Base-by-base conservation (phyloP, 2,797 vertebrate species). In the Myotis daubentonii region DNA sequence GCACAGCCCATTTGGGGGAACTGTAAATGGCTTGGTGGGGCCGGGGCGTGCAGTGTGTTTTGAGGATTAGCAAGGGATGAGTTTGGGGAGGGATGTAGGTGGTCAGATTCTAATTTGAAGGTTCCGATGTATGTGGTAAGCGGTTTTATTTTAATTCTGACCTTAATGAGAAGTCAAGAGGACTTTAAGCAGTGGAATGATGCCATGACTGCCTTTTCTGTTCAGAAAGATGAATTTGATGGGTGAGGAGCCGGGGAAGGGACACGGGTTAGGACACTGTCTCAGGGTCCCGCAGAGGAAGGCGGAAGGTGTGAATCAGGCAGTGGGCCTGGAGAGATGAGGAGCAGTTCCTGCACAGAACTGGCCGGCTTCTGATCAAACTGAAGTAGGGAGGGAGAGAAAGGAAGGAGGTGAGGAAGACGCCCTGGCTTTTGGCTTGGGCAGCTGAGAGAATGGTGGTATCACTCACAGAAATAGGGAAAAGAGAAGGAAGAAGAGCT, bases 401-500 rank as follows among this genome's bases (percentile, higher is more conserved):
- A 68, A 55, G 51, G 38, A 85, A 76, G 33, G 23, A 36, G 20
- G n/a, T 4, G 23, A 81, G 41, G 55, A 83, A 89, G 53, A 93
- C 2, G 2, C 30, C n/a, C 49, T 49, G 36, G 44, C 33, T 75
- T 85, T 38, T 84, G 91, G 89, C 41, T 90, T 82, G 87, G 83
- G 70, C 68, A 94, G 94, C 80, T 81, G 89, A 62, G 13, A 76
- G 30, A 57, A 78, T 44, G 68, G 78, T 71, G 44, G 90, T 53
- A 51, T 83, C 72, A 86, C 36, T 95, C 65, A 93, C 92, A 95
- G 93, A 95, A 92, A 92, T 74, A 95, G 68, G 87, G 85, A 74
- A 80, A 92, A 41, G 93, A 95, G 96, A 92, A 97, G 96, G 92
- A 89, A 57, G 85, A 93, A 71, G 95, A 97, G 85, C 82, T 88